A percentile compares a stretch with the other conserved stretches of the same genome.
phyloP scores from a whole-genome alignment of 1,140 invertebrate species.

The Linepithema humile region DNA sequence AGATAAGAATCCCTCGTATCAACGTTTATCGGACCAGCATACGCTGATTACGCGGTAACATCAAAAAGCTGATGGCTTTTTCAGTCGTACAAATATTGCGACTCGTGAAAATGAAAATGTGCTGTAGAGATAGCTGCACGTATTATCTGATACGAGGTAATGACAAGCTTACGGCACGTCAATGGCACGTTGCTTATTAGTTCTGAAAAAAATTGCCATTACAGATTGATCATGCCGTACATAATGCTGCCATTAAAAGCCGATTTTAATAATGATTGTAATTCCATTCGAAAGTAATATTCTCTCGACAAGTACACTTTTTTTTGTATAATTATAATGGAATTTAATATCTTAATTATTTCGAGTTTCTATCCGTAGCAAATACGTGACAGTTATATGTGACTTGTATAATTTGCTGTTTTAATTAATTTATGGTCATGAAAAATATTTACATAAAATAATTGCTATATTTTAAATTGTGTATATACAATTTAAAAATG shows the following conservation, averaged over 20 bases:
- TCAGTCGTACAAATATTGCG: slow-evolving; percentile 30
- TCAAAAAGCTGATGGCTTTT: slow-evolving; percentile 56
- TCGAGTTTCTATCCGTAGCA: not conserved
- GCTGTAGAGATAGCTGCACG: slow-evolving; percentile 20
- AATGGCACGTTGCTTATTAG: not conserved
- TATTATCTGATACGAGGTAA: slow-evolving; percentile 53
- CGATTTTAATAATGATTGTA: slow-evolving; percentile 26
- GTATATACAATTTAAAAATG: not conserved
- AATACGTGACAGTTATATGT: too few relatives aligned
- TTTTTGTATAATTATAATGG: not conserved
- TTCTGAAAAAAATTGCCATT: slow-evolving; percentile 35
- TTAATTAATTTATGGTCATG: not conserved
- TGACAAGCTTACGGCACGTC: slow-evolving; percentile 40
- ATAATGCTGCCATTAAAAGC: slow-evolving; percentile 3
- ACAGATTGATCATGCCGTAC: not conserved
- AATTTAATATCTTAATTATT: slow-evolving; percentile 1
- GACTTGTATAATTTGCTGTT: too few relatives aligned
- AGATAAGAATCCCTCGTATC: slow-evolving; percentile 56
- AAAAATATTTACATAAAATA: not conserved
- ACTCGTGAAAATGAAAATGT: slow-evolving; percentile 34
- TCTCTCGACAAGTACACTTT: not conserved
- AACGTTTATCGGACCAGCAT: slow-evolving; percentile 41
- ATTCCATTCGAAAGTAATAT: not conserved
- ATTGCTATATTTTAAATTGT: too few relatives aligned
- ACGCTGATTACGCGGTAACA: slow-evolving; percentile 65